Base-by-base conservation (phyloP, 2,113 vertebrate species). In the Dipodomys spectabilis region DNA sequence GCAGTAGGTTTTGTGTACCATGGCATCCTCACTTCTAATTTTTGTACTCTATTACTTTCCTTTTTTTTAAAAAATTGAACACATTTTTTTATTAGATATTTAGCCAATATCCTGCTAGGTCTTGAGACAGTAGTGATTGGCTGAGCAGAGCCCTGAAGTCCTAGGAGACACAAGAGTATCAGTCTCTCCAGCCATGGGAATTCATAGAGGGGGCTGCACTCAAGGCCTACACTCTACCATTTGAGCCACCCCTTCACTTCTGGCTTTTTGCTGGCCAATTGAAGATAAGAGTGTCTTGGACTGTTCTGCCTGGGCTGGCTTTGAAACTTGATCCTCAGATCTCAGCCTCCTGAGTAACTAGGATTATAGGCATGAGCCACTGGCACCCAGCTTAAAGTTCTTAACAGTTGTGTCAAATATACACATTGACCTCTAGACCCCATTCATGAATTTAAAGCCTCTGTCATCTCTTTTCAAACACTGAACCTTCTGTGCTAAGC, bases 131-230 rank as follows among this genome's bases (percentile, higher is more conserved):
- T 25, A 68, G 12, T 53, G 64, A 64, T 7, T 60, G 75, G 7
- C 74, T 28, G 30, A 32, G 18, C 6, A 39, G 81, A 16, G 6
- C 18, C 13, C 15, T 5, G 44, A 62, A 69, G 67, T 39, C 22
- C 28, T 2, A 6, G 2, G 5, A 20, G 79, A 30, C 18, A 6
- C 39, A 39, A 19, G 20, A n/a, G 9, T 67, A 16, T 28, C 57
- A 3, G 23, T 19, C 8, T 1, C 32, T 2, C 2, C 28, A 1
- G 2, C 4, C 16, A 12, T 25, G 18, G 44, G 23, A 16, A 9
- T 44, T 23, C n/a, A 3, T 0, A 9, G 30, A 67, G 9, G 49
- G 22, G 32, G 22, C 7, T 57, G 15, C 49, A 11, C 49, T 11
- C 53, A 57, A 57, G 15, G 53, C 15, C 19, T 16, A 57, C 53